Evolutionary conservation across 2,113 vertebrate genomes (phyloP).

Genomic region (Neotragus moschatus): DNA sequence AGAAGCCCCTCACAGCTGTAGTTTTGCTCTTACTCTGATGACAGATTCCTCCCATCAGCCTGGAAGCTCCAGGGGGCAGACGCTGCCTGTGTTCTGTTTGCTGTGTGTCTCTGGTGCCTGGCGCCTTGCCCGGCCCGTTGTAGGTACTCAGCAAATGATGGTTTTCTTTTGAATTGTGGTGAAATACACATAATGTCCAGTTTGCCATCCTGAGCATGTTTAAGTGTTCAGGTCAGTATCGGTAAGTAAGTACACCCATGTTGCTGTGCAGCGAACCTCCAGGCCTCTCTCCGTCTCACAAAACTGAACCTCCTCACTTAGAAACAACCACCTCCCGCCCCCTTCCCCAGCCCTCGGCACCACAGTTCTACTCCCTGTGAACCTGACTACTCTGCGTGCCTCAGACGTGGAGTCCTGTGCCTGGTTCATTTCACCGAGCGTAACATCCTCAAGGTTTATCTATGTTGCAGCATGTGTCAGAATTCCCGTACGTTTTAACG

Average conservation of each 20-base stretch:
- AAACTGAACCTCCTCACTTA: neutral
- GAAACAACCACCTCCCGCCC: neutral
- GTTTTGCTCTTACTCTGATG: neutral
- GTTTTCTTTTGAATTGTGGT: neutral
- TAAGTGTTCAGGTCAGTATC: neutral
- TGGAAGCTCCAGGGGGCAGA: neutral
- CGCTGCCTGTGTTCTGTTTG: neutral
- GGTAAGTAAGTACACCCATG: neutral
- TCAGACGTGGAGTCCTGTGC: neutral
- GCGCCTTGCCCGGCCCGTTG: neutral
- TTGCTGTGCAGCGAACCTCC: neutral
- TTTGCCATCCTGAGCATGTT: neutral
- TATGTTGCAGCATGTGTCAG: neutral
- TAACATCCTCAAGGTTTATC: neutral
- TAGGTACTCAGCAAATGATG: neutral
- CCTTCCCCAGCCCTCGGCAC: neutral
- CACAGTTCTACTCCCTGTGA: neutral
- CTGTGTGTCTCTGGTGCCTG: neutral
- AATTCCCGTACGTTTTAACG: neutral
- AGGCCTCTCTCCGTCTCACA: neutral
- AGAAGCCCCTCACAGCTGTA: neutral
- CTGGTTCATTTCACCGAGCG: neutral
- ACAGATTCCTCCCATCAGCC: neutral
- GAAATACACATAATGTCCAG: neutral
- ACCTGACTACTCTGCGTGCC: neutral